phyloP scores from a whole-genome alignment of 2,888 invertebrate species.

The Melanostoma mellinum region DNA sequence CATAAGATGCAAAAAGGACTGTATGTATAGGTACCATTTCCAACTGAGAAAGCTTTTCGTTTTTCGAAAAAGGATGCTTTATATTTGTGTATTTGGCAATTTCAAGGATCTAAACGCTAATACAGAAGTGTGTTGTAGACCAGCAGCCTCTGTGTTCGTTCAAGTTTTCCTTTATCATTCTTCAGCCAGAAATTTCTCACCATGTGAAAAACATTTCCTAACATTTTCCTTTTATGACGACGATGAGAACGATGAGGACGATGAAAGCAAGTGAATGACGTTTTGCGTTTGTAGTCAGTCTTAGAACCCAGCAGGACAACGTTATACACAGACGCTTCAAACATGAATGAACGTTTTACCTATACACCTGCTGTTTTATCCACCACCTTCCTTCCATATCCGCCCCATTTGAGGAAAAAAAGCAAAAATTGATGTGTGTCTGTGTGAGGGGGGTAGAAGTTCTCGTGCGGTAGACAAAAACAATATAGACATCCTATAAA shows the following conservation, averaged over 20 bases:
- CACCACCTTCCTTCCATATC: constrained; percentile 15
- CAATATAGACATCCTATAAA: constrained; percentile 73
- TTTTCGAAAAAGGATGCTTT: constrained; percentile 24
- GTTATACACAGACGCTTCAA: constrained; percentile 52
- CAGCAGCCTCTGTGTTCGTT: constrained; percentile 28
- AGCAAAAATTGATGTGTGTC: constrained; percentile 36
- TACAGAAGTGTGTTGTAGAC: constrained; percentile 42
- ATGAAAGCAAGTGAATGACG: constrained; percentile 70
- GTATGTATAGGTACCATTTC: constrained; percentile 49
- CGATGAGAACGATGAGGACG: constrained; percentile 32
- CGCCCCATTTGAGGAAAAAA: constrained; percentile 9
- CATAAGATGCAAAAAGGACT: constrained; percentile 63
- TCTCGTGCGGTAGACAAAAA: constrained; percentile 66
- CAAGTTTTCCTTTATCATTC: constrained; percentile 61
- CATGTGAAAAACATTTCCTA: constrained; percentile 16
- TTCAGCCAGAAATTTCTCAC: constrained; percentile 55
- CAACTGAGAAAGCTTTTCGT: constrained; percentile 56
- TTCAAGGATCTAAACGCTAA: constrained; percentile 57
- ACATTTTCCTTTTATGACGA: constrained; percentile 44
- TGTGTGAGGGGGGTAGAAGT: constrained; percentile 42
- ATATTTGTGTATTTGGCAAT: constrained; percentile 56
- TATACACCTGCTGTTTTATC: constrained; percentile 63
- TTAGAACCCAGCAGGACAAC: constrained; percentile 33
- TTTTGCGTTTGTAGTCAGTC: constrained; percentile 68
- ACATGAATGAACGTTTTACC: constrained; percentile 71